Percentiles rank a stretch among this genome's conserved stretches.
Conservation (phyloP, 2,888 invertebrate genomes). For the Coelinius sp. region DNA sequence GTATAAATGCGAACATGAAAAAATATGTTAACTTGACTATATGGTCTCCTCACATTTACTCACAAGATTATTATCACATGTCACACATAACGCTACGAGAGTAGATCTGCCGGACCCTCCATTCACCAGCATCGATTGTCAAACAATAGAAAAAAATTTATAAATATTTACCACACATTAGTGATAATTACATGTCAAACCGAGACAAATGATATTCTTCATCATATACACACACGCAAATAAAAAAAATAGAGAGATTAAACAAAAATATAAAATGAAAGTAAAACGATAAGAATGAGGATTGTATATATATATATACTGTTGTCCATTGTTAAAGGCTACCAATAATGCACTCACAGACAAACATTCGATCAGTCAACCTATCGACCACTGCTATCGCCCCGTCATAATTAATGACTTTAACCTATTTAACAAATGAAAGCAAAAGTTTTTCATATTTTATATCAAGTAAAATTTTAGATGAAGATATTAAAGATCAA, state of each 20-base stretch:
- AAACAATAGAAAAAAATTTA: constrained; percentile 42
- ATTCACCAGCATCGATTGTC: constrained; percentile 62
- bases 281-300: constrained; percentile 19
- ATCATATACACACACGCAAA: constrained; percentile 34
- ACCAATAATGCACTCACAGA: constrained; percentile 66
- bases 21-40: constrained; percentile 35
- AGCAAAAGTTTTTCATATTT: constrained; percentile 11
- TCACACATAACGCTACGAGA: constrained; percentile 60
- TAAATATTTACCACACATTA: constrained; percentile 21
- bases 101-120: constrained; percentile 66
- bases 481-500: background rate
- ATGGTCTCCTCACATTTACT: constrained; percentile 42
- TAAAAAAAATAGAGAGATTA: background rate
- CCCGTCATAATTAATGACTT: constrained; percentile 43
- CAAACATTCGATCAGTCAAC: constrained; percentile 70
- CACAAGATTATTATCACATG: constrained; percentile 53
- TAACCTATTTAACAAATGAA: constrained; percentile 28
- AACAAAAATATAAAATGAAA: background rate
- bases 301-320: constrained; percentile 21
- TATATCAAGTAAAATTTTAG: too few species aligned
- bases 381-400: constrained; percentile 65
- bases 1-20: constrained; percentile 42
- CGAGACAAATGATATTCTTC: constrained; percentile 3
- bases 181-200: background rate
- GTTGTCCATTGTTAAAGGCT: constrained; percentile 30